Percentiles rank a stretch among this genome's conserved stretches.
Evolutionary conservation across 2,888 invertebrate species (phyloP).

Genomic region (Cheiracanthium punctorium): DNA sequence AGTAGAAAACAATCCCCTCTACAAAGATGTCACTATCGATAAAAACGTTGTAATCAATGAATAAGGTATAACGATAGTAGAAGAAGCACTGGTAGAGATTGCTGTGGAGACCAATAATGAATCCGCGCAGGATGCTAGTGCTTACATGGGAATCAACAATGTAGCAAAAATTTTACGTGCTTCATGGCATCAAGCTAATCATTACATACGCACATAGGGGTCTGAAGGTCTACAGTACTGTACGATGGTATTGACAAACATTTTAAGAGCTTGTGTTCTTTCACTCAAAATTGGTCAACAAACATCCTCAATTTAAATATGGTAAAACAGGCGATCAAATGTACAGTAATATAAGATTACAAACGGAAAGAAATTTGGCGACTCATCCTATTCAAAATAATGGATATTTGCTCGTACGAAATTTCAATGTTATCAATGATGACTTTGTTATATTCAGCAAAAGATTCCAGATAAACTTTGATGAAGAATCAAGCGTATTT

Average conservation of each 20-base stretch:
- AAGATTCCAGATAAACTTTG: conserved; percentile 11
- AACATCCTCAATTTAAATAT: conserved; percentile 15
- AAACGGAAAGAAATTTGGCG: background rate
- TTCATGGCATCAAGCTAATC: conserved; percentile 22
- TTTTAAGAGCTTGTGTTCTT: conserved; percentile 36
- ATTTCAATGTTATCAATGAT: background rate
- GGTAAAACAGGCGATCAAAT: conserved; percentile 5
- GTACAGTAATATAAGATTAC: conserved; percentile 19
- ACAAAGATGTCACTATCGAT: background rate
- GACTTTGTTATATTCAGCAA: background rate
- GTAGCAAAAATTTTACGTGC: conserved; percentile 14
- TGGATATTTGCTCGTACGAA: background rate
- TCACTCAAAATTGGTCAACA: conserved; percentile 8
- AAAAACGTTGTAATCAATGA: too few relatives aligned
- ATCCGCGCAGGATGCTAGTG: too few relatives aligned
- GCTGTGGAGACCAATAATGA: too few relatives aligned
- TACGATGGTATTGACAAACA: conserved; percentile 40
- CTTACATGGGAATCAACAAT: background rate
- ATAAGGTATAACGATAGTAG: too few relatives aligned
- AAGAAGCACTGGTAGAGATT: too few relatives aligned
- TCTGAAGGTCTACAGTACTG: conserved; percentile 33
- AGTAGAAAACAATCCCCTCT: background rate
- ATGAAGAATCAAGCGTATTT: conserved; percentile 4
- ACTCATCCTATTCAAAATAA: background rate
- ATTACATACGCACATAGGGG: conserved; percentile 32